Conservation (phyloP, 2,113 vertebrate species). For the Scolopax mira region DNA sequence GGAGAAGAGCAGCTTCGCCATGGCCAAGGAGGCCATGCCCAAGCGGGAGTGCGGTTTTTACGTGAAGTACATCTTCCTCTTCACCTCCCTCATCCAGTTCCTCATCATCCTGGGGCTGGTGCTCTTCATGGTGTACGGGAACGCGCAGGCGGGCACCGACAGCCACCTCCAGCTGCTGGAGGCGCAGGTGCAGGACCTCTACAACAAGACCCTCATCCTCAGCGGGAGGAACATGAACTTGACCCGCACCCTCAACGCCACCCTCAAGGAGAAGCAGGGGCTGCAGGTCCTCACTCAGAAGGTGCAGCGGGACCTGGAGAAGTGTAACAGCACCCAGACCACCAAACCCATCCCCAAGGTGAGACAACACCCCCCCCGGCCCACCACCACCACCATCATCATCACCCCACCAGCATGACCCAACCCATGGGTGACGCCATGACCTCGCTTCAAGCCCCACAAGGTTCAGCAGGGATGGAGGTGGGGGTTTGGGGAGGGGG, state of each 20-base stretch:
- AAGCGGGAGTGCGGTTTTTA: conserved; percentile 77
- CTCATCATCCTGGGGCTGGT: conserved; percentile 93
- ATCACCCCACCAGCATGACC: too few species aligned
- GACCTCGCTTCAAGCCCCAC: not conserved
- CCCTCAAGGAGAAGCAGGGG: conserved; percentile 12
- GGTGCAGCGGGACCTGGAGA: conserved; percentile 45
- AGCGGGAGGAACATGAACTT: conserved; percentile 64
- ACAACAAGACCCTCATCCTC: conserved; percentile 56
- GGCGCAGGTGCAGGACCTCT: conserved; percentile 66
- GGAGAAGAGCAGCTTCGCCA: conserved; percentile 81
- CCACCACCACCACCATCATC: too few species aligned
- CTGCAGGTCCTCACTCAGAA: not conserved
- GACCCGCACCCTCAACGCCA: conserved; percentile 66
- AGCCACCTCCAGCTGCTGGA: conserved; percentile 78
- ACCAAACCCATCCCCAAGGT: not conserved
- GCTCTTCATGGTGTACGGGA: conserved; percentile 93
- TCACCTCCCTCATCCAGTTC: conserved; percentile 89
- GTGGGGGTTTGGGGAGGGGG: rapidly evolving
- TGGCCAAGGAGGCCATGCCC: conserved; percentile 66
- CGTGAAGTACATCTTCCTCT: conserved; percentile 89
- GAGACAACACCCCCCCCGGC: rapidly evolving
- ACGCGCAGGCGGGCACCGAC: conserved; percentile 80
- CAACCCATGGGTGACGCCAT: not conserved
- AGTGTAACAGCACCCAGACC: conserved; percentile 60
- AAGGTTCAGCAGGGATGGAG: not conserved